Base-by-base conservation (phyloP, 23 tunicate genomes). In the Clavelina lepadiformis region DNA sequence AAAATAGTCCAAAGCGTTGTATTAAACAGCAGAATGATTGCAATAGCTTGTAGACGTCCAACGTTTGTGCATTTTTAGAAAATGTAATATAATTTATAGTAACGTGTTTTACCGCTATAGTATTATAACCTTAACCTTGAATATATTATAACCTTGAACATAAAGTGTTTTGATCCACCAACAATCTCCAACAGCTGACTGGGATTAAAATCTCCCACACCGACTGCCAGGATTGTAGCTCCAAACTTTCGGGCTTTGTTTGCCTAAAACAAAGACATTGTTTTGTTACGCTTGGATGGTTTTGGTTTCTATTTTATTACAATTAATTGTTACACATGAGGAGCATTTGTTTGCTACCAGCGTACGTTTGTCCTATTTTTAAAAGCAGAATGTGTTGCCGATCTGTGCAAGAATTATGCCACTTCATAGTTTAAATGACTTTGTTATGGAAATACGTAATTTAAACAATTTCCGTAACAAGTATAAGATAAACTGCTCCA, bases 161-260 rank as follows among this genome's bases (percentile, higher is more conserved):
- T 69, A 49, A 52, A 75, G 28, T 68, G 72, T 15, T 58, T 26
- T 29, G 25, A 28, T 30, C 93, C 93, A n/a, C 83, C 93, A 36
- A 65, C 93, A 3, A 85, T 63, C 33, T 76, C 79, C 0, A 58
- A 19, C 28, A 85, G 51, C 45, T 77, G 93, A 22, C 64, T 64
- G 28, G 63, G 27, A 53, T 85, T 79, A 31, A 50, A 77, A 44
- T 69, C 38, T 31, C 77, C 81, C 23, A 85, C 83, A 6, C 93
- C 93, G 21, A 85, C 79, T 19, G 75, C 74, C 20, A 85, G 27
- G 4, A 85, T 28, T 5, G 74, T 63, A 28, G 73, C 72, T 47
- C 93, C 93, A 5, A 76, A 32, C 20, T 55, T 24, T 3, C 93
- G 78, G 11, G 74, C 77, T 18, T 25, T 51, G 51, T 71, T 46